These are phyloP conservation scores for Oreochromis aureus DNA, from an alignment of 2,113 vertebrate species.

Conservation along the genomic window DNA sequence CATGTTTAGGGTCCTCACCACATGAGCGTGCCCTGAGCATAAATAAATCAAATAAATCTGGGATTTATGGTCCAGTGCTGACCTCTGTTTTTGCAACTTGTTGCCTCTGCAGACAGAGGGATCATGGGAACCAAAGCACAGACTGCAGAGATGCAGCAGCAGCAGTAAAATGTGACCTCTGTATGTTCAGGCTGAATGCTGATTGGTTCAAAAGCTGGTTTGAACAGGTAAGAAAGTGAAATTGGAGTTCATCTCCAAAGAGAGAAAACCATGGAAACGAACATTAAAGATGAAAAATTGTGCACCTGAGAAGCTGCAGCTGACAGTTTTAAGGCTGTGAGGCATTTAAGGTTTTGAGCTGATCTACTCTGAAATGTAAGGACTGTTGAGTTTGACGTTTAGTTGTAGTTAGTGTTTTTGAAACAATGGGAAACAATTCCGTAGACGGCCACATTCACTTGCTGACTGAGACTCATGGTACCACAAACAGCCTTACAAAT, in stretches of 20 bases:
- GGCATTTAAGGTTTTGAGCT: neutral
- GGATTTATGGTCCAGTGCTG: neutral
- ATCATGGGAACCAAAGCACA: neutral
- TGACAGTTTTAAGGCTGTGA: neutral
- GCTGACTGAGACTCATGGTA: neutral
- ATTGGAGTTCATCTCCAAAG: neutral
- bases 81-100: neutral
- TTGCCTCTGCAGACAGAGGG: neutral
- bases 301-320: neutral
- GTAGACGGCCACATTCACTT: neutral
- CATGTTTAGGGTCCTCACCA: neutral
- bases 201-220: neutral
- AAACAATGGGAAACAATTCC: neutral
- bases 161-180: neutral
- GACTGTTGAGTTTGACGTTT: neutral
- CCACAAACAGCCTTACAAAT: fast-evolving
- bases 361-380: neutral
- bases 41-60: neutral
- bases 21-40: neutral
- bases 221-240: neutral
- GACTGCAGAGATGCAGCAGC: fast-evolving
- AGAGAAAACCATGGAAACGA: neutral
- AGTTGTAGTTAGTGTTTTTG: neutral
- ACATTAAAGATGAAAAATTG: neutral
- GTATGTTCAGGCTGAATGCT: neutral